Percentiles rank a stretch among this genome's conserved stretches.
Conservation (phyloP, 2,888 invertebrate genomes). For the Pyralis farinalis region DNA sequence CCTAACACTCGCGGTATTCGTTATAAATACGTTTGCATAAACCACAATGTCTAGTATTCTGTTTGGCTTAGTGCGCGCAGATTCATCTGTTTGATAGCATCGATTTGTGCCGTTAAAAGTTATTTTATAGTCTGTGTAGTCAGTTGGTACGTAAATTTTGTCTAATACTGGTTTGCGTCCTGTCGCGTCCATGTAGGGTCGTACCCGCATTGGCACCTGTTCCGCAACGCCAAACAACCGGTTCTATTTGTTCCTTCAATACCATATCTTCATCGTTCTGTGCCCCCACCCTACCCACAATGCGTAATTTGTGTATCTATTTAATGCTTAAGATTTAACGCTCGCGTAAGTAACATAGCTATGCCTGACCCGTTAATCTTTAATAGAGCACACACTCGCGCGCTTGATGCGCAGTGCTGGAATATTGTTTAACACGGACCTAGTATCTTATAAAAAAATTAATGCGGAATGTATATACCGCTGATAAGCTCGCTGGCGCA, state of each 20-base stretch:
- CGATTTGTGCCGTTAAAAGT: conserved; percentile 58
- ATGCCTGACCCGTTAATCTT: too few species aligned
- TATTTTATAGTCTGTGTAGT: conserved; percentile 45
- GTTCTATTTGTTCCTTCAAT: conserved; percentile 30
- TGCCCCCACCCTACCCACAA: conserved; percentile 22
- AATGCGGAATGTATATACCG: too few species aligned
- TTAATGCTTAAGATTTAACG: neutral
- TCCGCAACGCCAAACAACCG: conserved; percentile 34
- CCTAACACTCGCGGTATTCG: conserved; percentile 29
- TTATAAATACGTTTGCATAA: conserved; percentile 43
- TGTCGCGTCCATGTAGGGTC: conserved; percentile 54
- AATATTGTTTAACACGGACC: too few species aligned
- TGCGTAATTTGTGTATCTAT: conserved; percentile 25
- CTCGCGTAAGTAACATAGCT: neutral
- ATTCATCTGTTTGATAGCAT: conserved; percentile 59
- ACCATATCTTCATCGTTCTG: conserved; percentile 21
- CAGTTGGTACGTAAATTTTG: conserved; percentile 54
- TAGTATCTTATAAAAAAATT: too few species aligned
- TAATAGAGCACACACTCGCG: too few species aligned
- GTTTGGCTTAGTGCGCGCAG: conserved; percentile 39
- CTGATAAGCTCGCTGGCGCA: too few species aligned
- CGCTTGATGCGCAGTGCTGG: too few species aligned
- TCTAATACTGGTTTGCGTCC: conserved; percentile 56
- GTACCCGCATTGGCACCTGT: conserved; percentile 50
- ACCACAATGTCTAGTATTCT: conserved; percentile 36